Evolutionary conservation across 2,888 invertebrate genomes (phyloP).

Genomic region (Ichneumon xanthorius): DNA sequence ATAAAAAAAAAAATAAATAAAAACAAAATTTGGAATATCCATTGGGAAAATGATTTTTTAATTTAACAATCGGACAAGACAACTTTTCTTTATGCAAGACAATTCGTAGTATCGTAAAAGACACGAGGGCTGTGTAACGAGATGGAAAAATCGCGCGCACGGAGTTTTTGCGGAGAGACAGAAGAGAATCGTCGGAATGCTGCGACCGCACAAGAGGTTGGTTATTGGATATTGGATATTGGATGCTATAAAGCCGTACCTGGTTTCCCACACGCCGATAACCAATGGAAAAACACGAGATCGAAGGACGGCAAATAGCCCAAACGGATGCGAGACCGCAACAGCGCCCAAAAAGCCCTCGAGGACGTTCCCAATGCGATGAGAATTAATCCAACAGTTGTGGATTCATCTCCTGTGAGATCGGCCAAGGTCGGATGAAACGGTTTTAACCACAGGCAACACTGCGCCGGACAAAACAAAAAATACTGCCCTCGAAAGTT

Average conservation of each 20-base stretch:
- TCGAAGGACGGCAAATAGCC: conserved; percentile 43
- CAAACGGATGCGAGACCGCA: conserved; percentile 27
- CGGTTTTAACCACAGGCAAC: neutral
- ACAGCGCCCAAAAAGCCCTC: conserved; percentile 18
- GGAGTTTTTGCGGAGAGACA: neutral
- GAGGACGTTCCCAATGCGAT: conserved; percentile 10
- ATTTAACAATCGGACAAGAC: conserved; percentile 61
- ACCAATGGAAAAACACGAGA: conserved; percentile 17
- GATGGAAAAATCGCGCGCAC: neutral
- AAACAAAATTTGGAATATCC: neutral
- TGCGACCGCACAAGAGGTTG: neutral
- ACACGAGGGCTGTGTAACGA: conserved; percentile 12
- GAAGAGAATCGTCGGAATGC: conserved; percentile 12
- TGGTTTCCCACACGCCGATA: conserved; percentile 72
- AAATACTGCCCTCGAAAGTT: neutral
- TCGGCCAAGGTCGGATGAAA: conserved; percentile 30
- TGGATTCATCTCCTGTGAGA: conserved; percentile 13
- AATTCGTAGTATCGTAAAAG: conserved; percentile 49
- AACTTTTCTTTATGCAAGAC: conserved; percentile 83
- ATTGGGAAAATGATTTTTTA: neutral
- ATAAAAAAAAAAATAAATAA: neutral
- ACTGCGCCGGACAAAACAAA: neutral
- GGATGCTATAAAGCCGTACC: conserved; percentile 70
- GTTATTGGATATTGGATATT: no score
- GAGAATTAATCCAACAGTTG: conserved; percentile 3